Percentiles rank a stretch among this genome's conserved stretches.
phyloP scores from a whole-genome alignment of 2,113 vertebrate species.

The Talpa occidentalis region DNA sequence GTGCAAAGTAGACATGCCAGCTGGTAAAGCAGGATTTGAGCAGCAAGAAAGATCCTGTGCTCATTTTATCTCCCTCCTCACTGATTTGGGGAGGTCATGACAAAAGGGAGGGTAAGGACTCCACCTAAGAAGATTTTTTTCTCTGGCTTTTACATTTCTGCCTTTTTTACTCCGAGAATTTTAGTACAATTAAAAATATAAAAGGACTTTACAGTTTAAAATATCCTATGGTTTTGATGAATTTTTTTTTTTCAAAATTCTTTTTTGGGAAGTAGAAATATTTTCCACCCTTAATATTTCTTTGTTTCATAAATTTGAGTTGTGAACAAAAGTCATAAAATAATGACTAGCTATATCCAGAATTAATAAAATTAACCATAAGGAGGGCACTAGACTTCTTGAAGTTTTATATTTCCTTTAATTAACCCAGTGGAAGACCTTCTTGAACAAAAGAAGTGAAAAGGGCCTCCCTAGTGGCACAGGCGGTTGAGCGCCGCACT shows the following conservation, averaged over 20 bases:
- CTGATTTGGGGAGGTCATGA: neutral
- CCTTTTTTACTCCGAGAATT: neutral
- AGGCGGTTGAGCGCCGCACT: no score
- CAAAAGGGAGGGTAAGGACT: neutral
- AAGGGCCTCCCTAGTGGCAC: no score
- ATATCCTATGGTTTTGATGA: neutral
- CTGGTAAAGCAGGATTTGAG: neutral
- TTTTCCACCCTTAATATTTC: neutral
- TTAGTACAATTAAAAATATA: neutral
- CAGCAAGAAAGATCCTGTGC: neutral
- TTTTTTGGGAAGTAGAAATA: neutral
- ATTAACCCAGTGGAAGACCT: neutral
- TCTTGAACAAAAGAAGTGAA: neutral
- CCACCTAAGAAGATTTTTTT: neutral
- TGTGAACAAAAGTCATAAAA: neutral
- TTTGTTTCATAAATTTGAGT: conserved; percentile 32
- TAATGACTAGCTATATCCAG: neutral
- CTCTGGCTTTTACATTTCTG: neutral
- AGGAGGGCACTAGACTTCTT: neutral
- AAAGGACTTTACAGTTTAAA: neutral
- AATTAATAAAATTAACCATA: neutral
- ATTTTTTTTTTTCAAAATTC: neutral
- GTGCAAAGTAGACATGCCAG: neutral
- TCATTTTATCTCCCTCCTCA: neutral
- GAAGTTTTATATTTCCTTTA: neutral